A percentile compares a stretch with the other conserved stretches of the same genome.
phyloP scores from a whole-genome alignment of 1,140 invertebrate species.

The Meloidogyne hapla region DNA sequence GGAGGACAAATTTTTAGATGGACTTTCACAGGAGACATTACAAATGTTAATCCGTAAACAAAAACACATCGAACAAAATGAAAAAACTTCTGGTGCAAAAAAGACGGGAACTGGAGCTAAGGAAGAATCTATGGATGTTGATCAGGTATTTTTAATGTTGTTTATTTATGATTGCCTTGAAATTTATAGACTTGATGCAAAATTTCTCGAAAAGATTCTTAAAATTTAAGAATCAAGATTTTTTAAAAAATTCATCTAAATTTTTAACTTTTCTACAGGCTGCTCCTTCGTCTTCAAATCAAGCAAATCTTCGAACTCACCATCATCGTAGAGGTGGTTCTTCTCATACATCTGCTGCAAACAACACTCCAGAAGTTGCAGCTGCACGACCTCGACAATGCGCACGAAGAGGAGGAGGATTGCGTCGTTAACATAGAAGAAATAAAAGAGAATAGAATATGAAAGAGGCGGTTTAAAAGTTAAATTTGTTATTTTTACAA shows the following conservation, averaged over 20 bases:
- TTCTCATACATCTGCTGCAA: not conserved
- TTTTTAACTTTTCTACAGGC: not conserved
- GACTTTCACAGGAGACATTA: constrained; percentile 15
- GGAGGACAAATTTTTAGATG: constrained; percentile 10
- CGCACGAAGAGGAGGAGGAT: not conserved
- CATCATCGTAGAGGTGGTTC: not conserved
- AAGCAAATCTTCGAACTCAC: not conserved
- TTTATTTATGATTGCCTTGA: not conserved
- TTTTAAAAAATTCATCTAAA: no score
- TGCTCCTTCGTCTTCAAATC: not conserved
- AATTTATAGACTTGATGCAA: no score
- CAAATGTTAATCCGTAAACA: constrained; percentile 21
- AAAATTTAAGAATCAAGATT: no score
- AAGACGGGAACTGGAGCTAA: not conserved
- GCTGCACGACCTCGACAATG: not conserved
- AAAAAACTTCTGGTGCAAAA: not conserved
- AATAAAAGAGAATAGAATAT: not conserved
- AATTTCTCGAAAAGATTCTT: no score
- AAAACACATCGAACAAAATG: constrained; percentile 2
- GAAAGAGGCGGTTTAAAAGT: not conserved
- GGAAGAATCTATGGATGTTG: constrained; percentile 17
- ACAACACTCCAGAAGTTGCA: not conserved
- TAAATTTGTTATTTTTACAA: not conserved
- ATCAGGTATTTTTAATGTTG: not conserved
- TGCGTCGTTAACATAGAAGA: not conserved